Conservation (phyloP, 2,113 vertebrate species). For the Nibea albiflora region DNA sequence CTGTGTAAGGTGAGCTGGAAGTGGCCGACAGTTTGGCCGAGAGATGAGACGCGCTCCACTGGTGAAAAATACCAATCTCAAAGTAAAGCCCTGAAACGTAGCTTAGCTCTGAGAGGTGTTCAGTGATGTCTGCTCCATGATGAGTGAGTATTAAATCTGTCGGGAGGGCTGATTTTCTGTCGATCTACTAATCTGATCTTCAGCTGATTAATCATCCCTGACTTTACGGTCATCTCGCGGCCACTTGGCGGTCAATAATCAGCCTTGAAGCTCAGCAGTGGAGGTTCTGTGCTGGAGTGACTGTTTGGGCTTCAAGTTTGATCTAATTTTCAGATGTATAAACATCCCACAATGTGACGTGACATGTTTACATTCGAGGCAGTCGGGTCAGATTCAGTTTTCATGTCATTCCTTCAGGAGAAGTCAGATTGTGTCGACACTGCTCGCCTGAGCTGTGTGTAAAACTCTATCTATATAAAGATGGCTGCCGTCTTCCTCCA, state of each 20-base stretch:
- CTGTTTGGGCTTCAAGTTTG: neutral
- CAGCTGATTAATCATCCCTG: neutral
- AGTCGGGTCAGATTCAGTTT: neutral
- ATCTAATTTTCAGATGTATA: neutral
- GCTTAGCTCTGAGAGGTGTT: too few relatives aligned
- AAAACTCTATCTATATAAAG: neutral
- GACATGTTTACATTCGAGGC: neutral
- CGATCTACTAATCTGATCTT: neutral
- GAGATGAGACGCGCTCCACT: neutral
- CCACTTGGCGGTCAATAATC: neutral
- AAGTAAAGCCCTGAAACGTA: neutral
- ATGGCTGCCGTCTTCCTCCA: neutral
- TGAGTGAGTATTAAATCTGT: neutral
- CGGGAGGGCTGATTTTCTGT: neutral
- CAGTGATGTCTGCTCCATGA: neutral
- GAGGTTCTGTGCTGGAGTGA: neutral
- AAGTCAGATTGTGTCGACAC: neutral
- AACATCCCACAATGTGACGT: neutral
- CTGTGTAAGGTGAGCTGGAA: neutral
- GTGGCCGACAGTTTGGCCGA: too few relatives aligned
- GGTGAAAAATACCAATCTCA: neutral
- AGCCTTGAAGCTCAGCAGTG: neutral
- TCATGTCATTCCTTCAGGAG: neutral
- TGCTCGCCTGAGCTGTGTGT: neutral
- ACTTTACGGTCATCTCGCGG: neutral